Percentiles rank a stretch among this genome's conserved stretches.
Conservation (phyloP, 2,797 vertebrate genomes). For the Odontamblyopus rebecca region DNA sequence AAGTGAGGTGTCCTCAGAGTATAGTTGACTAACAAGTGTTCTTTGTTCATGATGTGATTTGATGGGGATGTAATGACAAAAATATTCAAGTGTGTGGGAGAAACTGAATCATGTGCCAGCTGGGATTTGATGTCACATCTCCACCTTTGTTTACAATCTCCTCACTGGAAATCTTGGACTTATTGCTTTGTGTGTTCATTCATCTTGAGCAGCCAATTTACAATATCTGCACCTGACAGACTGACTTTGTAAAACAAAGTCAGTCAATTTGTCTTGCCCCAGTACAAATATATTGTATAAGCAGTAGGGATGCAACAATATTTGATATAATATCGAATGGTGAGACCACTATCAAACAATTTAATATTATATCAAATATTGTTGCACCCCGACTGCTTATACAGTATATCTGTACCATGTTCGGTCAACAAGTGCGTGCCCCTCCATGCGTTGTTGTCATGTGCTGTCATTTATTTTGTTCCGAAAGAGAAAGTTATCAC, state of each 20-base stretch:
- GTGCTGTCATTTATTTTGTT: no score
- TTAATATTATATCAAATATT: no score
- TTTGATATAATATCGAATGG: no score
- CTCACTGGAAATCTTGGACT: background rate
- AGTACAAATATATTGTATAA: no score
- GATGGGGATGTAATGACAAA: background rate
- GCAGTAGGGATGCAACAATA: no score
- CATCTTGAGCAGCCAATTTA: background rate
- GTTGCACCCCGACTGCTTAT: no score
- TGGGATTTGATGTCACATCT: background rate
- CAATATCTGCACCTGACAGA: background rate
- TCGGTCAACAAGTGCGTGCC: no score
- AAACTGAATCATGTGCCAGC: conserved; percentile 5
- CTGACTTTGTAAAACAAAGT: background rate
- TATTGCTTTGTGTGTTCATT: conserved; percentile 1
- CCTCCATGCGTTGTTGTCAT: no score
- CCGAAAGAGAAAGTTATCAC: no score
- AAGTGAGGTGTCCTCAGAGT: background rate
- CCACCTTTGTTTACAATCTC: background rate
- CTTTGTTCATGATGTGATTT: background rate
- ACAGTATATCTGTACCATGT: no score
- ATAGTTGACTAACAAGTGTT: background rate
- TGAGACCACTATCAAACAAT: no score
- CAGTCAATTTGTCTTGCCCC: no score
- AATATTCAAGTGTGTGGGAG: background rate